A percentile compares a stretch with the other conserved stretches of the same genome.
phyloP scores from a whole-genome alignment of 2,113 vertebrate species.

The Pollimyrus isidori region DNA sequence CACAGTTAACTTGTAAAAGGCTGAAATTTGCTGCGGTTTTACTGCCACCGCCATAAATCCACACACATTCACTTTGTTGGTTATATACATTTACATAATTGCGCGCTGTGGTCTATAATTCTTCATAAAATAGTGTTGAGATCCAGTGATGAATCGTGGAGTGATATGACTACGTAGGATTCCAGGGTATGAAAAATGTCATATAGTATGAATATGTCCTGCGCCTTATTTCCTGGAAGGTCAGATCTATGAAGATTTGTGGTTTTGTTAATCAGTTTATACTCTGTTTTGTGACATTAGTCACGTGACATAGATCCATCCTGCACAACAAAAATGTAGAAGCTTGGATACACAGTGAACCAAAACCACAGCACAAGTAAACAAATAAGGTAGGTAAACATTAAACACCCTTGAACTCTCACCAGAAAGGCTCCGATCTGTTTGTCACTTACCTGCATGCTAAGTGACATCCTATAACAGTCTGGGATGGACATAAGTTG shows the following conservation, averaged over 20 bases:
- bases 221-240: neutral
- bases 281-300: neutral
- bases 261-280: neutral
- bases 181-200: neutral
- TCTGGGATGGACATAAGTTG: neutral
- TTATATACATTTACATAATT: constrained; percentile 4
- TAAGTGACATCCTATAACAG: neutral
- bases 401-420: neutral
- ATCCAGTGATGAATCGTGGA: neutral
- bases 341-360: neutral
- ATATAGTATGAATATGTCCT: neutral
- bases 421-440: neutral
- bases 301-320: neutral
- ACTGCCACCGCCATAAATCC: neutral
- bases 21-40: neutral
- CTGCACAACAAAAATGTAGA: neutral
- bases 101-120: neutral
- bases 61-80: neutral
- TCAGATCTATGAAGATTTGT: neutral
- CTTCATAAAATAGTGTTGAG: neutral
- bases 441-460: neutral
- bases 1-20: constrained; percentile 5
- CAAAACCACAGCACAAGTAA: neutral
- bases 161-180: neutral
- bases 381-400: neutral